Conservation (phyloP, 2,888 invertebrate species). For the Agonum fuliginosum region DNA sequence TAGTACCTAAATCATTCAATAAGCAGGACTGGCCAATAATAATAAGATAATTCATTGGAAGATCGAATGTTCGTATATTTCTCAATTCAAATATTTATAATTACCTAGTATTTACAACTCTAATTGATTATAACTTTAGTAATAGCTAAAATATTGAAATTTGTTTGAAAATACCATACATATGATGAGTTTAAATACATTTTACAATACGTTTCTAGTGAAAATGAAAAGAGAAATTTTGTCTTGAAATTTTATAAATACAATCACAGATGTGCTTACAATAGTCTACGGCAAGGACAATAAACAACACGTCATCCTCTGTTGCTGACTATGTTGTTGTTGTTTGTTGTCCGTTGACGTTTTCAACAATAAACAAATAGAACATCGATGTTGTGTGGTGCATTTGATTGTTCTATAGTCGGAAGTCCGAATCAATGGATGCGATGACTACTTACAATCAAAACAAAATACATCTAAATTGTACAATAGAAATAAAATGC, state of each 20-base stretch:
- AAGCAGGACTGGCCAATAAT: no score
- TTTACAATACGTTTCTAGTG: slow-evolving; percentile 7
- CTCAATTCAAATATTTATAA: slow-evolving; percentile 51
- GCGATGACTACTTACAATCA: background rate
- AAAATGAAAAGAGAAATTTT: slow-evolving; percentile 45
- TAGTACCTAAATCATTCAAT: no score
- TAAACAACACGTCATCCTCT: no score
- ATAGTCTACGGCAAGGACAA: background rate
- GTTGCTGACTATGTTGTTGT: no score
- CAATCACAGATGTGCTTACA: slow-evolving; percentile 67
- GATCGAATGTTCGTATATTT: slow-evolving; percentile 51
- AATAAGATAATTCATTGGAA: no score
- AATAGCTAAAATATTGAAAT: slow-evolving; percentile 55
- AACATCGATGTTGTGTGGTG: slow-evolving; percentile 1
- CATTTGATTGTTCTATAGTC: background rate
- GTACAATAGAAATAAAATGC: background rate
- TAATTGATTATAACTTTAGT: slow-evolving; percentile 43
- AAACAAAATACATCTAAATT: no score
- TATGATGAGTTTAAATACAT: slow-evolving; percentile 43
- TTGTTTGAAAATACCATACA: slow-evolving; percentile 34
- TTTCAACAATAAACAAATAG: background rate
- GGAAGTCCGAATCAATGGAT: background rate
- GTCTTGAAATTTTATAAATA: slow-evolving; percentile 62
- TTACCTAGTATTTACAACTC: slow-evolving; percentile 52
- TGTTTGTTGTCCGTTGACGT: no score